Conservation (phyloP, 2,888 invertebrate genomes). For the Euproctis similis region DNA sequence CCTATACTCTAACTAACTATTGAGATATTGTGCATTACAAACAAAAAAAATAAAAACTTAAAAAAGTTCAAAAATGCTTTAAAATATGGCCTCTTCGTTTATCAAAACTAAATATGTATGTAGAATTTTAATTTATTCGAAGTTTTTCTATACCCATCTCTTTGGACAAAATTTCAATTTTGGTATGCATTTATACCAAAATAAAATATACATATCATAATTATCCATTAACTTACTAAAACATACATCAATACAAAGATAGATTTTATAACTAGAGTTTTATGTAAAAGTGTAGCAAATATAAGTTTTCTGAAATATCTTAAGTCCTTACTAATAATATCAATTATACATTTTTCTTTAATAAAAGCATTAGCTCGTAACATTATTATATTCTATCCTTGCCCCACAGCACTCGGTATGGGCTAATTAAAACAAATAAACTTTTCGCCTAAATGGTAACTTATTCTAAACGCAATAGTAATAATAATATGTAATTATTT, state of each 20-base stretch:
- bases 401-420: no score
- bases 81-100: constrained; percentile 50
- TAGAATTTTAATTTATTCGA: constrained; percentile 35
- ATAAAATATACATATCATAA: constrained; percentile 27
- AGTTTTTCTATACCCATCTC: constrained; percentile 41
- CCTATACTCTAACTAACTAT: constrained; percentile 19
- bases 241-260: constrained; percentile 21
- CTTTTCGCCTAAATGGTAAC: no score
- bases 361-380: no score
- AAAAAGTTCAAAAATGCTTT: constrained; percentile 41
- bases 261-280: constrained; percentile 38
- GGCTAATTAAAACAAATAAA: no score
- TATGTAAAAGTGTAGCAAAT: constrained; percentile 18
- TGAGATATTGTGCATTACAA: constrained; percentile 32
- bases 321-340: no score
- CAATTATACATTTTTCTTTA: no score
- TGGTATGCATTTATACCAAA: constrained; percentile 44
- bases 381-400: no score
- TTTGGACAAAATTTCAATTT: constrained; percentile 63
- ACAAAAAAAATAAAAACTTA: constrained; percentile 41
- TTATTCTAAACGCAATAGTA: no score
- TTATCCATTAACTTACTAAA: constrained; percentile 18
- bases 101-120: constrained; percentile 57
- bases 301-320: constrained; percentile 24
- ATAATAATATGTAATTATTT: no score